A percentile compares a stretch with the other conserved stretches of the same genome.
Evolutionary conservation across 2,888 invertebrate genomes (phyloP).

Genomic region (Tenthredo distinguenda): DNA sequence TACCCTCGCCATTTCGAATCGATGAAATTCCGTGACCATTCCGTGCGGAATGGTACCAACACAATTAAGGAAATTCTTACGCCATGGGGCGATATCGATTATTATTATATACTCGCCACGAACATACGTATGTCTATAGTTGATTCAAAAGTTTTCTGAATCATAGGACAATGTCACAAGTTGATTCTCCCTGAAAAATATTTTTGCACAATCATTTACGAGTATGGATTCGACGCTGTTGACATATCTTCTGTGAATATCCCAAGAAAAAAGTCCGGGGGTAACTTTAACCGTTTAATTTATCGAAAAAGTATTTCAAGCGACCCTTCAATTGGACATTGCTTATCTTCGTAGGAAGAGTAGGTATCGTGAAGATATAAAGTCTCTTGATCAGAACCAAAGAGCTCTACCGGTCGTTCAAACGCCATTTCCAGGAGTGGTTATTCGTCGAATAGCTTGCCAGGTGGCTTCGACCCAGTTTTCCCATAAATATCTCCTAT

Average conservation of each 20-base stretch:
- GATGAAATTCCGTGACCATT: neutral
- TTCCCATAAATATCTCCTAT: slow-evolving; percentile 29
- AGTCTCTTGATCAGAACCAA: slow-evolving; percentile 12
- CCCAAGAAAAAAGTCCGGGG: neutral
- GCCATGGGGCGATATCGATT: neutral
- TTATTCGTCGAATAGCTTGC: neutral
- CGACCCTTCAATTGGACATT: slow-evolving; percentile 6
- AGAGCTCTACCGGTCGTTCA: slow-evolving; percentile 25
- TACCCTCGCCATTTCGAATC: neutral
- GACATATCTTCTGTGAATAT: neutral
- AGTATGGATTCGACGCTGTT: neutral
- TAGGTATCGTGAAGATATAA: slow-evolving; percentile 28
- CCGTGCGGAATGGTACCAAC: neutral
- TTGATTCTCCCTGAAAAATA: neutral
- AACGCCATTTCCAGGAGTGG: slow-evolving; percentile 8
- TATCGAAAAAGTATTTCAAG: neutral
- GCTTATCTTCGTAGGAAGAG: neutral
- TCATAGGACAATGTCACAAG: neutral
- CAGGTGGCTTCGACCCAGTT: slow-evolving; percentile 20
- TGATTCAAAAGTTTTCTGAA: neutral
- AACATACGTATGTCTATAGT: no score
- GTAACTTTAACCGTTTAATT: neutral
- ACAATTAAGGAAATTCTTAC: neutral
- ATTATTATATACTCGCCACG: no score
- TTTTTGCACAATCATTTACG: neutral